These are phyloP conservation scores for Notocelia uddmanniana DNA, from an alignment of 2,888 invertebrate genomes.

Conservation along the genomic window DNA sequence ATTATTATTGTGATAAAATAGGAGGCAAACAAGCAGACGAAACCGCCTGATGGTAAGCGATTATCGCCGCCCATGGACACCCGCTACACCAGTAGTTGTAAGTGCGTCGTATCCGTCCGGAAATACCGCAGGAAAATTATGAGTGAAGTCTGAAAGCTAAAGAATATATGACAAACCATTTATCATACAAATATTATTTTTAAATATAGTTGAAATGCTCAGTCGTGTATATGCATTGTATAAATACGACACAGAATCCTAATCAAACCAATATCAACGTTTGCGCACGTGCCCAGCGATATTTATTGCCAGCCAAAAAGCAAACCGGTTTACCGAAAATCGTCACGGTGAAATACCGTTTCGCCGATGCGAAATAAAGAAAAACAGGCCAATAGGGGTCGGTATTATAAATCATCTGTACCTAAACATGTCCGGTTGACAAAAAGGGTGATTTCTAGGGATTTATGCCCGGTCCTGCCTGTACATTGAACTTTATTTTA, in stretches of 20 bases:
- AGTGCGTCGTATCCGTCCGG: too few species aligned
- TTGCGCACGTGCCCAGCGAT: not conserved
- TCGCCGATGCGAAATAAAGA: conserved; percentile 40
- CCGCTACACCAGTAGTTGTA: too few species aligned
- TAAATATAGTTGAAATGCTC: too few species aligned
- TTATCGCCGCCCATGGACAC: too few species aligned
- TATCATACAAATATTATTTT: too few species aligned
- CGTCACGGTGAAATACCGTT: conserved; percentile 43
- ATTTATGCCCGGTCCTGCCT: conserved; percentile 29
- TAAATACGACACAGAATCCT: not conserved
- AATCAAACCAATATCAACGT: conserved; percentile 19
- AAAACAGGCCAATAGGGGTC: conserved; percentile 39
- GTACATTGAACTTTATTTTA: conserved; percentile 24
- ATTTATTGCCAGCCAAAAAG: conserved; percentile 37
- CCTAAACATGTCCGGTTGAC: conserved; percentile 45
- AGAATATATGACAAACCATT: too few species aligned
- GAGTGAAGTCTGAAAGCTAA: too few species aligned
- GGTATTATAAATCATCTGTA: conserved; percentile 42
- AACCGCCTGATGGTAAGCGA: too few species aligned
- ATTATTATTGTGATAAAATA: too few species aligned
- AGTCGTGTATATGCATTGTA: too few species aligned
- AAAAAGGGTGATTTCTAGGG: conserved; percentile 45
- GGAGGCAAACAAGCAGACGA: too few species aligned
- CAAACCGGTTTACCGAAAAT: conserved; percentile 41
- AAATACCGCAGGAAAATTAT: too few species aligned